Percentiles rank a stretch among this genome's conserved stretches.
These are phyloP conservation scores for Melinaea marsaeus DNA, from an alignment of 2,888 invertebrate genomes.

Conservation along the genomic window DNA sequence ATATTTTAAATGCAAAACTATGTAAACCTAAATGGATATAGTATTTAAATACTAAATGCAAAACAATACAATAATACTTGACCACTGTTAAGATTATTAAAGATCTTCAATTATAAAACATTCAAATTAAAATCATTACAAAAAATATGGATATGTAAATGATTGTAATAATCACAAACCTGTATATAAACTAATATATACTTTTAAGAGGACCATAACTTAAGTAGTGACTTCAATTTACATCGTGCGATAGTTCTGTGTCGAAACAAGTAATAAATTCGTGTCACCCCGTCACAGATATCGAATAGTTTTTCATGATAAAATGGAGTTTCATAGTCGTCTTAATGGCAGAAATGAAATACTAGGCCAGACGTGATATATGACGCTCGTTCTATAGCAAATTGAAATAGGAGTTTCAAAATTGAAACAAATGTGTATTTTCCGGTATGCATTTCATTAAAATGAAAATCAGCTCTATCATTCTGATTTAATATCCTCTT, in stretches of 20 bases:
- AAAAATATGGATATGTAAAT: background rate
- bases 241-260: slow-evolving; percentile 33
- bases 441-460: slow-evolving; percentile 10
- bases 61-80: no score
- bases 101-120: no score
- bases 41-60: no score
- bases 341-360: slow-evolving; percentile 48
- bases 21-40: no score
- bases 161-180: background rate
- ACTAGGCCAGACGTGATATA: slow-evolving; percentile 40
- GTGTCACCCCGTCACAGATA: slow-evolving; percentile 40
- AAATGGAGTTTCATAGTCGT: slow-evolving; percentile 44
- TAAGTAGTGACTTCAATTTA: slow-evolving; percentile 27
- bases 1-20: no score
- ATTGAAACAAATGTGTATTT: slow-evolving; percentile 30
- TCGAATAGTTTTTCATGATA: slow-evolving; percentile 48
- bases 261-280: slow-evolving; percentile 41
- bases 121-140: background rate
- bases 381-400: slow-evolving; percentile 30
- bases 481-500: slow-evolving; percentile 2
- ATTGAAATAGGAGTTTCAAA: slow-evolving; percentile 33
- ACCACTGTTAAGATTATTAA: no score
- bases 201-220: background rate
- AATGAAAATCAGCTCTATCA: slow-evolving; percentile 5
- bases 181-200: background rate